These are phyloP conservation scores for Amiota minor DNA, from an alignment of 2,888 invertebrate genomes.

Conservation along the genomic window DNA sequence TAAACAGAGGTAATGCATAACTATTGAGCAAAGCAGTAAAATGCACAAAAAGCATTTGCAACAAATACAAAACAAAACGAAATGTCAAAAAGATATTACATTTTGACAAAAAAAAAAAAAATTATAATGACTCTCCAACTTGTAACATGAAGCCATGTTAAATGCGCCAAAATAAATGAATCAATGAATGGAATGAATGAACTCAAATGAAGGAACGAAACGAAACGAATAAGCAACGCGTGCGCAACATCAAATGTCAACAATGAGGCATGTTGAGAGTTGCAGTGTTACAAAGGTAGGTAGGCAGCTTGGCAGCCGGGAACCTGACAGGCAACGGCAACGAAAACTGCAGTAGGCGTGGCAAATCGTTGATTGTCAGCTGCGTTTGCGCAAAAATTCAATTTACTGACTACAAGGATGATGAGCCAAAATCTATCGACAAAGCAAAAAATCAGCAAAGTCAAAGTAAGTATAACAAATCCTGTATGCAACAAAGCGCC, in stretches of 20 bases:
- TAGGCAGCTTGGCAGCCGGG: neutral
- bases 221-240: slow-evolving; percentile 2
- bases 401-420: slow-evolving; percentile 11
- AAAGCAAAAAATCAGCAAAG: neutral
- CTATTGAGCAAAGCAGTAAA: slow-evolving; percentile 3
- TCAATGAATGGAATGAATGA: slow-evolving; percentile 4
- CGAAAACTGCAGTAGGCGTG: slow-evolving; percentile 13
- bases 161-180: slow-evolving; percentile 12
- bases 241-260: slow-evolving; percentile 18
- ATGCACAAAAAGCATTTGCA: slow-evolving; percentile 2
- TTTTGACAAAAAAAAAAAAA: neutral
- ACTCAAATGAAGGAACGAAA: neutral
- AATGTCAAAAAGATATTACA: slow-evolving; percentile 19
- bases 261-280: neutral
- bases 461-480: neutral
- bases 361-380: slow-evolving; percentile 14
- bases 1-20: slow-evolving; percentile 19
- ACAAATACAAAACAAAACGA: slow-evolving; percentile 16
- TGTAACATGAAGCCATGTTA: slow-evolving; percentile 26
- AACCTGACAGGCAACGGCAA: neutral
- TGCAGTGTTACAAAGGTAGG: neutral
- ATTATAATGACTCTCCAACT: slow-evolving; percentile 3
- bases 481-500: too few relatives aligned
- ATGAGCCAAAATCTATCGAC: too few relatives aligned
- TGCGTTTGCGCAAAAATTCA: slow-evolving; percentile 24